Base-by-base conservation (phyloP, 2,888 invertebrate genomes). In the Ariolimax columbianus region DNA sequence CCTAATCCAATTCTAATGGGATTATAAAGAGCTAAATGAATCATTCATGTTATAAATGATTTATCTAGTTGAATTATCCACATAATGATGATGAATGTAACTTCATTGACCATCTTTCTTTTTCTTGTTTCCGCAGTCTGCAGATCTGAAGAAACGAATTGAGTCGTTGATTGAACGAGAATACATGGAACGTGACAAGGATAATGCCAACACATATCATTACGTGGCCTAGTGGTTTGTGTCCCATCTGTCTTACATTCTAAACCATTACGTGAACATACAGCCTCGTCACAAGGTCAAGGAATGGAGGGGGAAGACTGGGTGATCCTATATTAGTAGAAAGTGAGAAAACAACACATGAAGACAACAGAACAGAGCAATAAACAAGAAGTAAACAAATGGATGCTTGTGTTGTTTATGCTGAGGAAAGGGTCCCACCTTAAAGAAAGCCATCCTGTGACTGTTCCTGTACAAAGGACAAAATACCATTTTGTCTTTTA, bases 111-210 rank as follows among this genome's bases (percentile, higher is more conserved):
- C 51, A 30, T 36, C 30, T 7, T 30, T 33, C 6, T 17, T 47
- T n/a, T 75, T 78, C 84, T 85, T 90, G 90, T 90, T 89, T 88
- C 95, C 95, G 38, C 94, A 98, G 98, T 98, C 99, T 89, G 97
- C 98, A 87, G 99, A 99, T 95, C 95, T 99, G 93, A 99, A 99
- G 95, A 99, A 99, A 94, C 96, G 99, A 90, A 99, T 99, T 92
- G 99, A 99, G 94, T 99, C 99, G 80, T 96, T 99, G 83, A 99
- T 99, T 93, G 99, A 99, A 94, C 96, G 99, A 92, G 99, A 99
- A 95, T 99, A 99, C 95, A 98, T 99, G 97, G 98, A 98, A 94
- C 96, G 99, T 77, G 99, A 99, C 95, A 98, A 98, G 95, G 98
- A 99, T 95, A 99, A 98, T 95, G 96, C 98, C 88, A 99, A 98